Conservation (phyloP, 2,888 invertebrate genomes). For the Tiphia femorata region DNA sequence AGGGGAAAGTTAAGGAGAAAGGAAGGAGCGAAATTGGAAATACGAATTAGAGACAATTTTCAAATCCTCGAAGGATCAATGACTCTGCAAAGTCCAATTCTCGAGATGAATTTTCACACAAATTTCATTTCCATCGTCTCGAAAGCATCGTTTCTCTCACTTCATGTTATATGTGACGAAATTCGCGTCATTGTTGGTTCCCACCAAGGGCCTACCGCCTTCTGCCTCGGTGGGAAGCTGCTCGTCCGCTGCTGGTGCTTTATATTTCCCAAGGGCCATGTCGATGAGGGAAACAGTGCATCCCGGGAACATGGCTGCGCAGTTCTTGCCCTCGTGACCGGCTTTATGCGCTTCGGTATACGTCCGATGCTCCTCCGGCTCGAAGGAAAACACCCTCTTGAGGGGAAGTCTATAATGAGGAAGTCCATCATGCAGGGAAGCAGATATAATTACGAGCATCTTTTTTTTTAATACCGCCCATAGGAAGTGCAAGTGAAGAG, state of each 20-base stretch:
- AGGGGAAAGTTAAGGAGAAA: too few relatives aligned
- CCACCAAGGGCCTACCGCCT: constrained; percentile 32
- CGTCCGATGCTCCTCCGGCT: constrained; percentile 76
- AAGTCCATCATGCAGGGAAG: neutral
- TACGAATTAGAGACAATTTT: too few relatives aligned
- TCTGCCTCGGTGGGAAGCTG: constrained; percentile 9
- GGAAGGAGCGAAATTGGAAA: too few relatives aligned
- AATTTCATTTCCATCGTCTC: too few relatives aligned
- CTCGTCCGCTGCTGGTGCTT: constrained; percentile 24
- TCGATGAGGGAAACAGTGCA: constrained; percentile 82
- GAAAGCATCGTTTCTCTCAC: too few relatives aligned
- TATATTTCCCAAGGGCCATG: constrained; percentile 75
- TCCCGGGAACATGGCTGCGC: constrained; percentile 72
- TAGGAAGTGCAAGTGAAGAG: neutral
- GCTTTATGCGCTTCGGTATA: constrained; percentile 77
- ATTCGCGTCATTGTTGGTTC: constrained; percentile 28
- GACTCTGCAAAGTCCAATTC: too few relatives aligned
- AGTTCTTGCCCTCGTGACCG: constrained; percentile 70
- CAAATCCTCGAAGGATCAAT: too few relatives aligned
- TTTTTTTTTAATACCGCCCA: too few relatives aligned
- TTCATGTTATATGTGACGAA: constrained; percentile 57
- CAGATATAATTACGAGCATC: neutral
- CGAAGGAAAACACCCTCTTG: constrained; percentile 74
- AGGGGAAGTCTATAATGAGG: constrained; percentile 75
- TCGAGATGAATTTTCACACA: too few relatives aligned